Base-by-base conservation (phyloP, 1,140 invertebrate species). In the Lordiphosa clarofinis region DNA sequence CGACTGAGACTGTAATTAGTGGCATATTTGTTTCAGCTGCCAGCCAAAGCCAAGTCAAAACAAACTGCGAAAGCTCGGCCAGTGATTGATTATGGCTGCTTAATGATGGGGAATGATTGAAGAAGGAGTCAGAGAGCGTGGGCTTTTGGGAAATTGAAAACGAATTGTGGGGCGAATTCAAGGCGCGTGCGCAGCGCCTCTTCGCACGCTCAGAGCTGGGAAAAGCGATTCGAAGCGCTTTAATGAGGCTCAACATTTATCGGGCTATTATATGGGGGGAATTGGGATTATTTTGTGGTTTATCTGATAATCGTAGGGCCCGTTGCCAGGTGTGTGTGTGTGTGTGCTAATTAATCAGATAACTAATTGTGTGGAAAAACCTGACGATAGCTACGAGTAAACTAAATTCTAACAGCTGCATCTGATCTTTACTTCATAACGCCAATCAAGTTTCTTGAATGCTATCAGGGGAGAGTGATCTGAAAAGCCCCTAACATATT, bases 1-100 rank as follows among this genome's bases (percentile, higher is more conserved):
- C 28, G 68, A 48, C 37, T 70, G 61, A 55, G 44, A 58, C 78
- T 76, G 78, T 84, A 82, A 82, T 82, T 82, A 82, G 76, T 84
- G 76, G 76, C 78, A 82, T 84, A 82, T 82, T 82, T 82, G 73
- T 82, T 82, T 72, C 76, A 82, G 76, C 76, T 70, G 71, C 71
- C 66, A 52, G 24, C 46, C 11, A 21, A 43, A 31, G 56, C 35
- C 61, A 33, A 67, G 62, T 64, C 78, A 82, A 57, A 82, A 71
- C 76, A 69, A 75, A 46, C 64, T 33, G 43, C 35, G 44, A 44
- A 57, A 38, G 50, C 56, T 65, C 37, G 48, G 55, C 35, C 56
- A 63, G 66, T 84, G 78, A 84, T 84, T 84, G 78, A 84, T 84
- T 84, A 60, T 66, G 61, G 43, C 56, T 69, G 64, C 35, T 24